Base-by-base conservation (phyloP, 2,888 invertebrate species). In the Volucella bombylans region DNA sequence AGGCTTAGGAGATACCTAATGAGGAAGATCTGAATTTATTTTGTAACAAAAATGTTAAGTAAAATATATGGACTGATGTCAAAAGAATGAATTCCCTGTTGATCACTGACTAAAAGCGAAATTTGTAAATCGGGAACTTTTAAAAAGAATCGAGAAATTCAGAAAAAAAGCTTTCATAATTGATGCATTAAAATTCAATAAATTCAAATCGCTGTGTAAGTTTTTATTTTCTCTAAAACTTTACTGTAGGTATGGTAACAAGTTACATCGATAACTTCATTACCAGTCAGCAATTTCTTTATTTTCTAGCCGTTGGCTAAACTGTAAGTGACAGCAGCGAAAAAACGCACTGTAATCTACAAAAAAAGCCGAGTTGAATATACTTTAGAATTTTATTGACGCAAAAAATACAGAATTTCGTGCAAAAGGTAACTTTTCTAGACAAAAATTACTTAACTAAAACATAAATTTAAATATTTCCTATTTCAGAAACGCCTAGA, bases 291-390 rank as follows among this genome's bases (percentile, higher is more conserved):
- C 55, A 52, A 18, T 23, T 31, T 3, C 11, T 15, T 47, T 52
- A 15, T 65, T 78, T 72, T 59, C 0, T 52, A 14, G 6, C 9
- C 0, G 55, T 83, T 80, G 80, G 59, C 43, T 31, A 62, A 9
- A 43, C 38, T 82, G 18, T 1, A 14, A 38, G 0, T 86, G 86
- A 86, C 86, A 86, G 81, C 15, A 65, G 55, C 43, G n/a, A 64
- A 88, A 89, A 89, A 89, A 87, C 88, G 89, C 89, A 88, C 87
- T 87, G 89, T 89, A 88, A 89, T 88, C 88, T 86, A 81, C 18
- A 54, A 77, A 62, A 87, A 87, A 74, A 49, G 82, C 80, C 80
- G 86, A 86, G 80, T 52, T 78, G 85, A 79, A 80, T 43, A 78
- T 82, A 61, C 79, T 47, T 54, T 43, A 31, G 3, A n/a, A 47